phyloP scores from a whole-genome alignment of 2,113 vertebrate genomes.

The Prunella fulvescens region DNA sequence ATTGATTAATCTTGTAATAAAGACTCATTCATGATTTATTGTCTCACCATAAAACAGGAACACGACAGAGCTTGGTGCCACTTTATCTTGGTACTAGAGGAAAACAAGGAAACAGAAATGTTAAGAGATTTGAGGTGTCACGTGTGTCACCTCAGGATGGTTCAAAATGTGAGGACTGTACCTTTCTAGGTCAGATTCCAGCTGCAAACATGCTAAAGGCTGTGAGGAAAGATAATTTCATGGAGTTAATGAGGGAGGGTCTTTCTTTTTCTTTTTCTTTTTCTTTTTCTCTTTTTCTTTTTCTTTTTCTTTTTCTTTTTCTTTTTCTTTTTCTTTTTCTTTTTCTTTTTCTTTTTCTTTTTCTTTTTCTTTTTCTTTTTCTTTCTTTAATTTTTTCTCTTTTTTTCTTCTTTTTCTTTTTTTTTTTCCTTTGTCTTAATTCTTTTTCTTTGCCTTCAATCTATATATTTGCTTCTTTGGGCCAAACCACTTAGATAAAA shows the following conservation, averaged over 20 bases:
- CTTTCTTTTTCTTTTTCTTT: fast-evolving
- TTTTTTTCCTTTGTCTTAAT: not conserved
- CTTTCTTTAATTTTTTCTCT: fast-evolving
- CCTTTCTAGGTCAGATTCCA: not conserved
- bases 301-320: too few species aligned
- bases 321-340: too few species aligned
- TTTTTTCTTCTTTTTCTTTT: not conserved
- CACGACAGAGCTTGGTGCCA: not conserved
- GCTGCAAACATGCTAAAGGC: not conserved
- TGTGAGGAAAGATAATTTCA: not conserved
- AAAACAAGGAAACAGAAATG: not conserved
- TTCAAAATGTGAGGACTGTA: not conserved
- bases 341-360: too few species aligned
- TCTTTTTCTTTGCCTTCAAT: not conserved
- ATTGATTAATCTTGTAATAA: not conserved
- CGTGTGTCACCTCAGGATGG: not conserved
- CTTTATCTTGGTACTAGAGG: not conserved
- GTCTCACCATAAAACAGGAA: slow-evolving; percentile 1
- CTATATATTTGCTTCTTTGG: not conserved
- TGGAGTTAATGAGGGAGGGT: not conserved
- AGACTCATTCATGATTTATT: not conserved
- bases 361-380: fast-evolving
- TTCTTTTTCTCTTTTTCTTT: fast-evolving
- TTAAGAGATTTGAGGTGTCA: not conserved
- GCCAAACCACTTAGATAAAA: not conserved